phyloP scores from a whole-genome alignment of 92 coral and sea anemone species.

The Heteractis magnifica region DNA sequence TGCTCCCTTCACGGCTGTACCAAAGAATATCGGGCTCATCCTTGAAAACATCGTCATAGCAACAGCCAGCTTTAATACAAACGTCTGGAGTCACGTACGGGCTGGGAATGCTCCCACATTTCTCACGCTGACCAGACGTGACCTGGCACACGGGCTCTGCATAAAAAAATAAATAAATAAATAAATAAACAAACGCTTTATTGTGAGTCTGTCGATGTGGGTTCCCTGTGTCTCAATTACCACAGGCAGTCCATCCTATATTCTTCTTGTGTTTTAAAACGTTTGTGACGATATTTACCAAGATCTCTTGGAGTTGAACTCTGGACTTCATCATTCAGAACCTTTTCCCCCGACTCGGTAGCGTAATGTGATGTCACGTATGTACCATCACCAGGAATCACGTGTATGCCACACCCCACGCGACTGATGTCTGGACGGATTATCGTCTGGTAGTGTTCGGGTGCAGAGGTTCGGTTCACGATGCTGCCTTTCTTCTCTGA shows the following conservation, averaged over 20 bases:
- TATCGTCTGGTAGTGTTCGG: slow-evolving; percentile 7
- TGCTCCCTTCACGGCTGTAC: slow-evolving; percentile 21
- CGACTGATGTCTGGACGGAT: slow-evolving; percentile 23
- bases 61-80: slow-evolving; percentile 42
- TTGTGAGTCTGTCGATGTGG: not conserved
- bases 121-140: slow-evolving; percentile 24
- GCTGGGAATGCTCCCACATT: slow-evolving; percentile 33
- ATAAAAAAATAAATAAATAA: too few species aligned
- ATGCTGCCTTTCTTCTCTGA: slow-evolving; percentile 18
- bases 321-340: not conserved
- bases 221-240: not conserved
- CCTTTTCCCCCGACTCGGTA: not conserved
- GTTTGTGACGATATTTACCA: too few species aligned
- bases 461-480: not conserved
- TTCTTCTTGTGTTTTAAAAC: too few species aligned
- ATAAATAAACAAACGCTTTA: not conserved
- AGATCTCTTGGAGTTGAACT: not conserved
- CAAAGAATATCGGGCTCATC: slow-evolving; percentile 33
- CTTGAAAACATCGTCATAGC: slow-evolving; percentile 61
- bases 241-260: not conserved
- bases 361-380: slow-evolving; percentile 29
- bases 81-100: slow-evolving; percentile 49
- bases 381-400: slow-evolving; percentile 27
- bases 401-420: slow-evolving; percentile 35
- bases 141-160: slow-evolving; percentile 36